A percentile compares a stretch with the other conserved stretches of the same genome.
Evolutionary conservation across 2,797 vertebrate species (phyloP).

Genomic region (Scolopax rusticola): DNA sequence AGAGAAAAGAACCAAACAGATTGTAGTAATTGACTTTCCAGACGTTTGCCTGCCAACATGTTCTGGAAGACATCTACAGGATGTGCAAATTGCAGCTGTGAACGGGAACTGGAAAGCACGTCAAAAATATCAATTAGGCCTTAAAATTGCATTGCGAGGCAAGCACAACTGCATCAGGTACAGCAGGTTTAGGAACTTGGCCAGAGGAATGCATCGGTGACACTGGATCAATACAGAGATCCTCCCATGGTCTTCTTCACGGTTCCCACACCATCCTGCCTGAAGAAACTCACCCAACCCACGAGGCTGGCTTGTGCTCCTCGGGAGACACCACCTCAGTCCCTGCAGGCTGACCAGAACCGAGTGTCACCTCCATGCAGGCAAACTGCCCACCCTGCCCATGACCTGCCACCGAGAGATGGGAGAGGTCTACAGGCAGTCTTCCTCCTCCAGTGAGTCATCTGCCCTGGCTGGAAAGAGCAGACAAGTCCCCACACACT

Average conservation of each 20-base stretch:
- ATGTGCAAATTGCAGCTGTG: background rate
- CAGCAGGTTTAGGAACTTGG: background rate
- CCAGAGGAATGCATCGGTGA: rapidly evolving
- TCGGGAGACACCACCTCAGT: background rate
- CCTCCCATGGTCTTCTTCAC: background rate
- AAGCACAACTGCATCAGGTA: background rate
- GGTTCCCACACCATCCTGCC: background rate
- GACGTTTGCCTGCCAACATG: background rate
- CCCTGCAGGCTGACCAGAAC: background rate
- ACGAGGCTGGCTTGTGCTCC: background rate
- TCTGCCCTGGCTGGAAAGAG: background rate
- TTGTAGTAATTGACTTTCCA: background rate
- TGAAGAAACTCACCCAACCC: background rate
- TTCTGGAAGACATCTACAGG: background rate
- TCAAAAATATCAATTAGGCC: background rate
- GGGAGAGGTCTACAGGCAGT: background rate
- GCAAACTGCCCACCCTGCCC: background rate
- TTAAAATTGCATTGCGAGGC: background rate
- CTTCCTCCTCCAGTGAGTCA: background rate
- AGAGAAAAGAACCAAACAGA: slow-evolving; percentile 3
- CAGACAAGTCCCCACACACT: background rate
- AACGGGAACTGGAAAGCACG: background rate
- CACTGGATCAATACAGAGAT: background rate
- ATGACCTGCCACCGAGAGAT: background rate
- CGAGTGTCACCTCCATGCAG: background rate